Evolutionary conservation across 2,113 vertebrate genomes (phyloP).

Genomic region (Silurus glanis): DNA sequence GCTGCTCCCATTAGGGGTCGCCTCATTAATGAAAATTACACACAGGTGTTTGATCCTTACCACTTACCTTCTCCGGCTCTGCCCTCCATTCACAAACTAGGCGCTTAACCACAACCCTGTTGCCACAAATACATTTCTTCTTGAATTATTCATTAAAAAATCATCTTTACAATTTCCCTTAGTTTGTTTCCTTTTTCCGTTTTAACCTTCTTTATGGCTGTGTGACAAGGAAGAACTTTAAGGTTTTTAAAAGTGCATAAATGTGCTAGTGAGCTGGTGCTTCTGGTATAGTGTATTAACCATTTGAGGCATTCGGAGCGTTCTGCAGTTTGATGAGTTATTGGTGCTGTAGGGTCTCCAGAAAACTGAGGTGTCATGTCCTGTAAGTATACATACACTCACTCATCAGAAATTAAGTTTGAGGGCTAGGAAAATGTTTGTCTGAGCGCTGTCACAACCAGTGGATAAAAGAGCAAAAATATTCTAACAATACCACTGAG

Average conservation of each 20-base stretch:
- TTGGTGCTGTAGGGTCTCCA: background rate
- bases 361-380: background rate
- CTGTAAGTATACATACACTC: background rate
- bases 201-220: background rate
- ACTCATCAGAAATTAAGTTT: background rate
- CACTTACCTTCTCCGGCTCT: too few species aligned
- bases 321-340: background rate
- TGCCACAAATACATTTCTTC: background rate
- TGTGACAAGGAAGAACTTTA: too few species aligned
- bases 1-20: too few species aligned
- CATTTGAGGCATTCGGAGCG: background rate
- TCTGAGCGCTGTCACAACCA: background rate
- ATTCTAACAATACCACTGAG: background rate
- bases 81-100: too few species aligned
- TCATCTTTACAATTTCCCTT: background rate
- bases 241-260: background rate
- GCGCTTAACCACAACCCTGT: too few species aligned
- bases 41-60: too few species aligned
- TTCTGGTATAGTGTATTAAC: background rate
- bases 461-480: background rate
- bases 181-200: background rate
- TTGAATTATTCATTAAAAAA: background rate
- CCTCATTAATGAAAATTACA: too few species aligned
- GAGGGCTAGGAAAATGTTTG: background rate
- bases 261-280: background rate